Evolutionary conservation across 2,797 vertebrate genomes (phyloP).

Genomic region (Distichodus sexfasciatus): DNA sequence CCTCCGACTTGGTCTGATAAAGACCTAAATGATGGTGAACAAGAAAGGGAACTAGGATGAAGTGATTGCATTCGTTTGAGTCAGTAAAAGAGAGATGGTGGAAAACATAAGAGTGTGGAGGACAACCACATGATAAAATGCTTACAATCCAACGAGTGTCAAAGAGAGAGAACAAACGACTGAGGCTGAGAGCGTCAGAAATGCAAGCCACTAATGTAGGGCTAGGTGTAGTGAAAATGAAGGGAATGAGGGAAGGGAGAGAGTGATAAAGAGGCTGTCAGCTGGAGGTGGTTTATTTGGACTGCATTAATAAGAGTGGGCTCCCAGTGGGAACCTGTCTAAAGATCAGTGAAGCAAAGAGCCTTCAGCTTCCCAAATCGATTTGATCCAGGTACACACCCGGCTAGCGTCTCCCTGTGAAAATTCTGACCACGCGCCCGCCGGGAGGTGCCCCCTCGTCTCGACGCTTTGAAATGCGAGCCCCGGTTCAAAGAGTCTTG

Average conservation of each 20-base stretch:
- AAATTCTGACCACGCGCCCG: neutral
- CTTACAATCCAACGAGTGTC: neutral
- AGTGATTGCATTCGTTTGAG: neutral
- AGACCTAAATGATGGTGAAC: neutral
- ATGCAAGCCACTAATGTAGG: neutral
- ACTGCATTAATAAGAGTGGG: slow-evolving; percentile 35
- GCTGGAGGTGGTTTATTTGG: slow-evolving; percentile 26
- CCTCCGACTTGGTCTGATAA: no score
- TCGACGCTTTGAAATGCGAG: slow-evolving; percentile 9
- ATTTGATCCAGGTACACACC: neutral
- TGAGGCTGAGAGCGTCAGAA: neutral
- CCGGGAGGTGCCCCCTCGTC: neutral
- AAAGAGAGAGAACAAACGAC: slow-evolving; percentile 27
- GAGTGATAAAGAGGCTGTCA: slow-evolving; percentile 22
- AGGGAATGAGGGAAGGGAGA: neutral
- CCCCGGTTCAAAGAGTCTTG: neutral
- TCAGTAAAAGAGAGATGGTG: slow-evolving; percentile 5
- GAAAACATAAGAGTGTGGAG: neutral
- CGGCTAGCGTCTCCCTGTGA: neutral
- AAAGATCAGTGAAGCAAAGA: slow-evolving; percentile 24
- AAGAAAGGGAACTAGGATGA: neutral
- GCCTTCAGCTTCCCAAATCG: slow-evolving; percentile 17
- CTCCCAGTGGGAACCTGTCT: slow-evolving; percentile 30
- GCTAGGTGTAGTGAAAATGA: neutral
- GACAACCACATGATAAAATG: neutral